Conservation (phyloP, 2,888 invertebrate genomes). For the Merodon equestris region DNA sequence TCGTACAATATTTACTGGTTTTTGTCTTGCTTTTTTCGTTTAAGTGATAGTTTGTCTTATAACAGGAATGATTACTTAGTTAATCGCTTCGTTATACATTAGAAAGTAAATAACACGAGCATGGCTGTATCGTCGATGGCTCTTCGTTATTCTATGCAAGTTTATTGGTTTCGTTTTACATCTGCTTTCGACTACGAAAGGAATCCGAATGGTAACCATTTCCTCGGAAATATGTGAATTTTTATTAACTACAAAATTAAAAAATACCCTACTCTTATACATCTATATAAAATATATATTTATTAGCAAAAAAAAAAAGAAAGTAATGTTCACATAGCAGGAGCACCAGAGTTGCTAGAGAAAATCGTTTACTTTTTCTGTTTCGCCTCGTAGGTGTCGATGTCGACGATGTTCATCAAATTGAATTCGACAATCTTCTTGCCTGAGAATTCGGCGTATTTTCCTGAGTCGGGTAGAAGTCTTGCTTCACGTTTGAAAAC, state of each 20-base stretch:
- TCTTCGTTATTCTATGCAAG: neutral
- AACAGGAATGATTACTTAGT: slow-evolving; percentile 53
- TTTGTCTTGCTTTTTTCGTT: slow-evolving; percentile 25
- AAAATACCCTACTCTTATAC: slow-evolving; percentile 51
- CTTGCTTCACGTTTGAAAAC: slow-evolving; percentile 82
- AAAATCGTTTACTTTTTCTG: slow-evolving; percentile 62
- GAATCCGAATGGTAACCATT: slow-evolving; percentile 32
- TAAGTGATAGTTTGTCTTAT: slow-evolving; percentile 16
- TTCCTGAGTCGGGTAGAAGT: slow-evolving; percentile 79
- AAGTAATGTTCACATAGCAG: slow-evolving; percentile 39
- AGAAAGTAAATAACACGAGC: neutral
- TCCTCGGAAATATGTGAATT: slow-evolving; percentile 16
- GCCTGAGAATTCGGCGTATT: slow-evolving; percentile 89
- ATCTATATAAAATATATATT: slow-evolving; percentile 63
- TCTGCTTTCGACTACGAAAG: neutral
- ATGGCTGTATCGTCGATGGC: neutral
- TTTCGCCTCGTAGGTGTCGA: slow-evolving; percentile 78
- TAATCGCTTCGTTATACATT: neutral
- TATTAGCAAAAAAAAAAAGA: slow-evolving; percentile 50
- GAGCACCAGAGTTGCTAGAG: slow-evolving; percentile 42
- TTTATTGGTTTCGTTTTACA: no score
- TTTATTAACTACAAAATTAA: slow-evolving; percentile 31
- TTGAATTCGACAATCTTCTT: slow-evolving; percentile 86
- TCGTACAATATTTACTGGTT: neutral
- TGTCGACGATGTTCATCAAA: slow-evolving; percentile 85